phyloP scores from a whole-genome alignment of 2,888 invertebrate genomes.

The Gymnoscelis rufifasciata region DNA sequence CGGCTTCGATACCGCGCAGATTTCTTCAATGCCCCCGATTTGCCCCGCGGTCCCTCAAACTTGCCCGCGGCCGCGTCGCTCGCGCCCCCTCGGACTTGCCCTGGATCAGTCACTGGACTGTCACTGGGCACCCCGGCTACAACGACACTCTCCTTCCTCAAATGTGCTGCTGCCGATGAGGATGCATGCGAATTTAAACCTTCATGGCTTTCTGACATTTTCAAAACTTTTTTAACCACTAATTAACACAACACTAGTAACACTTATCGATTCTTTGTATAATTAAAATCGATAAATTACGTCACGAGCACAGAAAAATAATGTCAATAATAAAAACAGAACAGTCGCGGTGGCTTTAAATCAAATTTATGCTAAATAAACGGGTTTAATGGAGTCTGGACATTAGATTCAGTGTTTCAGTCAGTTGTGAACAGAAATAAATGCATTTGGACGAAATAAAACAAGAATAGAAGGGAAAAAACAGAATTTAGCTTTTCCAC shows the following conservation, averaged over 20 bases:
- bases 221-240: slow-evolving; percentile 21
- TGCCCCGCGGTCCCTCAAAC: slow-evolving; percentile 67
- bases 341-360: slow-evolving; percentile 23
- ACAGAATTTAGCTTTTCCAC: slow-evolving; percentile 47
- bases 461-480: slow-evolving; percentile 49
- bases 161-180: slow-evolving; percentile 7
- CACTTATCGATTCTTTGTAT: slow-evolving; percentile 4
- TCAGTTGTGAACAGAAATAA: slow-evolving; percentile 23
- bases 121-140: slow-evolving; percentile 80
- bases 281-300: slow-evolving; percentile 27
- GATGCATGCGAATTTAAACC: slow-evolving; percentile 45
- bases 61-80: slow-evolving; percentile 61
- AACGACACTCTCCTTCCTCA: slow-evolving; percentile 62
- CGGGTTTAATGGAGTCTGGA: slow-evolving; percentile 10
- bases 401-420: slow-evolving; percentile 15
- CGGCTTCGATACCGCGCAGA: slow-evolving; percentile 92
- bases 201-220: slow-evolving; percentile 68
- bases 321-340: slow-evolving; percentile 28
- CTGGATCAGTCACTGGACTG: slow-evolving; percentile 88
- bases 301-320: slow-evolving; percentile 26
- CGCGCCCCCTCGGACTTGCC: slow-evolving; percentile 74
- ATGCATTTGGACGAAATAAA: slow-evolving; percentile 41
- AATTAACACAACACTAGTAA: slow-evolving; percentile 17
- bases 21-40: slow-evolving; percentile 90
- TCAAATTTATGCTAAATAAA: slow-evolving; percentile 14